Base-by-base conservation (phyloP, 2,888 invertebrate genomes). In the Rhabditoides inermis region DNA sequence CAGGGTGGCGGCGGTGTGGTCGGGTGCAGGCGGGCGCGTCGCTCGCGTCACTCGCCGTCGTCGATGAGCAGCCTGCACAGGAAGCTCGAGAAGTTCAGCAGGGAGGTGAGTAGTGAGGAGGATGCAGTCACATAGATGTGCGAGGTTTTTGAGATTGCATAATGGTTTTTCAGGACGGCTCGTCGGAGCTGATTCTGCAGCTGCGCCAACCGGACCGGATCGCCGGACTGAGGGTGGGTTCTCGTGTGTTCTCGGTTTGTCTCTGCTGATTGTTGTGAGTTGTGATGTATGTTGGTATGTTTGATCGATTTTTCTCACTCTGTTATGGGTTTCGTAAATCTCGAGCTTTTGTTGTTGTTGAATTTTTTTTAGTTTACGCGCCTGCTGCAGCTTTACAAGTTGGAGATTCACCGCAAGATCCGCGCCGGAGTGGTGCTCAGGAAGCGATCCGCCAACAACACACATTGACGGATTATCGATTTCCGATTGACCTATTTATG, bases 331-430 rank as follows among this genome's bases (percentile, higher is more conserved):
- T n/a, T n/a, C n/a, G n/a, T n/a, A n/a, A n/a, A n/a, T n/a, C n/a
- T n/a, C n/a, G n/a, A n/a, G n/a, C n/a, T n/a, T n/a, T n/a, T n/a
- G n/a, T n/a, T n/a, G n/a, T n/a, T n/a, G n/a, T n/a, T n/a, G 35
- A 32, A n/a, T n/a, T n/a, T n/a, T n/a, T n/a, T n/a, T n/a, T n/a
- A 62, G 60, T 61, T 67, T n/a, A 58, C 59, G 28, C 61, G 65
- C 22, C 53, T 65, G 12, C 51, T 67, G 41, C 57, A 61, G 42
- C 59, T 63, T 42, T 64, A 65, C 42, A 61, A 60, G 28, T 47
- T 67, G 36, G 67, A 67, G 48, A 53, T 67, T 10, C 57, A 63
- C 15, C 56, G 58, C 10, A 52, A 63, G 15, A 58, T 61, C 15
- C 55, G 63, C 32, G 63, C 61, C 23, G 51, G 60, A 2, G 57